A percentile compares a stretch with the other conserved stretches of the same genome.
phyloP scores from a whole-genome alignment of 2,113 vertebrate species.

The Podilymbus podiceps region DNA sequence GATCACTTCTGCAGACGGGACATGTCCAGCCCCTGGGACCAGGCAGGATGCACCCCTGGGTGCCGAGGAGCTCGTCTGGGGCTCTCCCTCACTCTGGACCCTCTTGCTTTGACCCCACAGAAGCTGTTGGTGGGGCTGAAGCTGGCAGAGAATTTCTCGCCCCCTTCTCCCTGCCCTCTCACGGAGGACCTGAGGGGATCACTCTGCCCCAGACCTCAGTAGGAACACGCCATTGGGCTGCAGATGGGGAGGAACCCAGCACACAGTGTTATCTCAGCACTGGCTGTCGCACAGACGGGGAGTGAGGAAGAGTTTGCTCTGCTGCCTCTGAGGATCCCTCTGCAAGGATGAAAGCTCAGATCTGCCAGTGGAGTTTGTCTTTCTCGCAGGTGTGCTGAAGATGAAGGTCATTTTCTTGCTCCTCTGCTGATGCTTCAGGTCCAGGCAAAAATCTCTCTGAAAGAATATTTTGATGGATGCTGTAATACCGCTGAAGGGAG shows the following conservation, averaged over 20 bases:
- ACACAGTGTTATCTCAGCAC: not conserved
- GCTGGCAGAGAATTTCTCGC: no score
- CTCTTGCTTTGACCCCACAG: not conserved
- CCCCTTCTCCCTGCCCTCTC: not conserved
- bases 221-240: accelerated
- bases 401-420: not conserved
- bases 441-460: not conserved
- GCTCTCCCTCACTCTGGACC: not conserved
- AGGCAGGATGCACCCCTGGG: not conserved
- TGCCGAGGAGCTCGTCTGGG: not conserved
- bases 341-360: not conserved
- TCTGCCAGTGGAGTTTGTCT: not conserved
- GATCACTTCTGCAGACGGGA: not conserved
- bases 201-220: not conserved
- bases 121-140: not conserved
- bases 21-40: not conserved
- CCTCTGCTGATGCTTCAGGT: not conserved
- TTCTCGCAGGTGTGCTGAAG: not conserved
- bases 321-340: not conserved
- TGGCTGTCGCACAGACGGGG: accelerated
- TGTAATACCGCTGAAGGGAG: not conserved
- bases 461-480: not conserved
- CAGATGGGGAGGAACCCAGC: not conserved
- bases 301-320: not conserved
- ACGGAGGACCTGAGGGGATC: accelerated